phyloP scores from a whole-genome alignment of 2,113 vertebrate genomes.

The Notarius lentiginosus region DNA sequence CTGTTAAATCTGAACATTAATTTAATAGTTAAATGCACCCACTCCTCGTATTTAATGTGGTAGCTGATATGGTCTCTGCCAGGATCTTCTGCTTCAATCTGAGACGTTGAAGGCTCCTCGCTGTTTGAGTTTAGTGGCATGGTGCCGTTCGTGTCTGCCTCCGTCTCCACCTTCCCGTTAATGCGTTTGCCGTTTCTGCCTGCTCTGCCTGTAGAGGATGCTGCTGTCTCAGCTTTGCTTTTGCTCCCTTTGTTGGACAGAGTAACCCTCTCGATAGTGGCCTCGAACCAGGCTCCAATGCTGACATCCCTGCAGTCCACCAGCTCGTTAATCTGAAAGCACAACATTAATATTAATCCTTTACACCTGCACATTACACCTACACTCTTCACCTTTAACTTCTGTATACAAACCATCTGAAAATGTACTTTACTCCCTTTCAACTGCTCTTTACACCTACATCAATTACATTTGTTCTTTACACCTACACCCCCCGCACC shows the following conservation, averaged over 20 bases:
- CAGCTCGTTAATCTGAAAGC: slow-evolving; percentile 89
- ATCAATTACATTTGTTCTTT: background rate
- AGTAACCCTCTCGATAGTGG: slow-evolving; percentile 88
- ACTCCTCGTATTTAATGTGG: slow-evolving; percentile 99
- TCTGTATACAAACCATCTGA: background rate
- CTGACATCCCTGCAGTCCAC: slow-evolving; percentile 95
- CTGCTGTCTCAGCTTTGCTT: slow-evolving; percentile 64
- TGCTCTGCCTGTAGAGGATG: slow-evolving; percentile 76
- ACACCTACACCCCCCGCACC: background rate
- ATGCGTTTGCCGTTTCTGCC: slow-evolving; percentile 87
- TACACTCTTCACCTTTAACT: background rate
- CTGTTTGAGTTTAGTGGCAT: slow-evolving; percentile 67
- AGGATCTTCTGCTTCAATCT: slow-evolving; percentile 81
- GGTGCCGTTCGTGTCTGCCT: slow-evolving; percentile 81
- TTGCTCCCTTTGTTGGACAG: slow-evolving; percentile 82
- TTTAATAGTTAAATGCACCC: slow-evolving; percentile 72
- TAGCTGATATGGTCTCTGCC: slow-evolving; percentile 84
- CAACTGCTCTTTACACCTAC: background rate
- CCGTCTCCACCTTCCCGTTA: slow-evolving; percentile 82
- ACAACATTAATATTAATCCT: background rate
- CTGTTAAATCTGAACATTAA: slow-evolving; percentile 46
- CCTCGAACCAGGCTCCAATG: slow-evolving; percentile 97
- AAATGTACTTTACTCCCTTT: background rate
- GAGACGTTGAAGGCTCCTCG: slow-evolving; percentile 86
- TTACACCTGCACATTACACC: background rate